Evolutionary conservation across 1,140 invertebrate genomes (phyloP), one percentile per base, ranked within the genome.

Genomic region (Euglossa dilemma): DNA sequence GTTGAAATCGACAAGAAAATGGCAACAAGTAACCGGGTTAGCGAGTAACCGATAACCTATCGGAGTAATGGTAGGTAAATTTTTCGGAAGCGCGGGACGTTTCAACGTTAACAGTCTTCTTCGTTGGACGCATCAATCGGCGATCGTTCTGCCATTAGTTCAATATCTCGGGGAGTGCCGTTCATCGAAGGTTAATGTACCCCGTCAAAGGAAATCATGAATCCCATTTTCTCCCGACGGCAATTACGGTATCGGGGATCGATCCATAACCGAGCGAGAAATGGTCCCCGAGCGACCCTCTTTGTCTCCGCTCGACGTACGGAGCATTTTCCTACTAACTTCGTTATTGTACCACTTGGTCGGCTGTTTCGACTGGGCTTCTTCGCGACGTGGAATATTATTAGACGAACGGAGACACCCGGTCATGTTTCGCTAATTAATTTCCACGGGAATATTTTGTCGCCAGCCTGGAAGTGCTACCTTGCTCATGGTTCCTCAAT

Each of bases 201-300:
- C 50, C 28, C 67, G 57, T 70, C 56, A 81, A 84, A 77, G 85
- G 81, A 75, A 84, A 78, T 70, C 67, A 77, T 70, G 83, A 84
- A 87, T 87, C 86, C 79, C 66, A 84, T 87, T 87, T 87, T 83
- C 85, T 84, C 82, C 47, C 28, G 73, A 64, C 63, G 63, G 83
- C 73, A 87, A 87, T 87, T 87, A 80, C 57, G 74, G 50, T 73
- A 80, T 87, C 86, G 77, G 64, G 77, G 82, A 84, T 80, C 83
- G 83, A 87, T 87, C 85, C 59, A 77, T 84, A 87, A 84, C 67
- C 61, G 7, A 77, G 57, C 77, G 73, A 78, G 86, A 67, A 87
- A 85, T 64, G 70, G 59, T 77, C 45, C 74, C 74, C 25, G 28
- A 28, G 59, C 67, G 57, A 36, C 47, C 59, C 73, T 81, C 87